Conservation (phyloP, 2,888 invertebrate species). For the Magallana nippona region DNA sequence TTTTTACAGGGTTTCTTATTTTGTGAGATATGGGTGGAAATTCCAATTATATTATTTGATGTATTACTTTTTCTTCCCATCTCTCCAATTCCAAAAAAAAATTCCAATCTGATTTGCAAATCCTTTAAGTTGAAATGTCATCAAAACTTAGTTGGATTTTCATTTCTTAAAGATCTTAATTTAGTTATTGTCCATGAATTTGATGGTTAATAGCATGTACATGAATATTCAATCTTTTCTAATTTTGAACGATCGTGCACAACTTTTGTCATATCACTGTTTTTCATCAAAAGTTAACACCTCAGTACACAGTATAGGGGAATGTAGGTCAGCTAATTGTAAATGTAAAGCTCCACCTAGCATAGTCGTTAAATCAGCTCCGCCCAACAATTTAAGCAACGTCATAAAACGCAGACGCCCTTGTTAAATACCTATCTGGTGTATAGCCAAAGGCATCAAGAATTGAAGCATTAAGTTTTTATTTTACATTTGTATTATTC, state of each 20-base stretch:
- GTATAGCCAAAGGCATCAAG: conserved; percentile 7
- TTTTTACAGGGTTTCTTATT: too few relatives aligned
- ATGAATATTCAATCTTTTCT: too few relatives aligned
- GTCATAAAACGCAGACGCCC: conserved; percentile 28
- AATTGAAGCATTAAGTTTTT: conserved; percentile 14
- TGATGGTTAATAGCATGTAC: too few relatives aligned
- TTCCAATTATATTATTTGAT: too few relatives aligned
- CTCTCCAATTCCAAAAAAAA: too few relatives aligned
- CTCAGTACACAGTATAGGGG: conserved; percentile 22
- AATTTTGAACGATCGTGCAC: background rate
- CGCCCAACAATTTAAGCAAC: conserved; percentile 27
- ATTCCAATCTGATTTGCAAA: too few relatives aligned
- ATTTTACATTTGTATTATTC: background rate
- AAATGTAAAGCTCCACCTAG: conserved; percentile 34
- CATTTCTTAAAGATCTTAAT: too few relatives aligned
- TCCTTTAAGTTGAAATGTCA: too few relatives aligned
- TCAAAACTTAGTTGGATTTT: too few relatives aligned
- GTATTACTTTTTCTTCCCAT: too few relatives aligned
- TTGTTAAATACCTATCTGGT: conserved; percentile 33
- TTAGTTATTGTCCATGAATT: too few relatives aligned
- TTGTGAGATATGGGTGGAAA: too few relatives aligned
- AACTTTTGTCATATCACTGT: background rate
- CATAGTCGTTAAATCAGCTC: conserved; percentile 4
- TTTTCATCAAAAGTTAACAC: background rate
- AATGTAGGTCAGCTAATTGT: conserved; percentile 22